phyloP scores from a whole-genome alignment of 1,140 invertebrate genomes.

The Calephelis nemesis region DNA sequence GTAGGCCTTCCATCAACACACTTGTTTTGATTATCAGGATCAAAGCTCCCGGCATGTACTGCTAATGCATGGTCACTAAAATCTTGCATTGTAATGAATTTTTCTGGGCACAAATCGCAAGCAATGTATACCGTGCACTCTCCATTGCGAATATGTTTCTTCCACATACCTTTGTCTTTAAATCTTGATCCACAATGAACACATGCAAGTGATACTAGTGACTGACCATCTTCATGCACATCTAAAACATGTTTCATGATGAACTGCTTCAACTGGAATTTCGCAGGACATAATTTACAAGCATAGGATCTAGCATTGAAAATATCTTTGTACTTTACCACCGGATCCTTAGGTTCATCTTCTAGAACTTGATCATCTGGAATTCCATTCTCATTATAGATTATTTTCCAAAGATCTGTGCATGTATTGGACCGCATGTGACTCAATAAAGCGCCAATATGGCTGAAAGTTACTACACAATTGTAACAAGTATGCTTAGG shows the following conservation, averaged over 20 bases:
- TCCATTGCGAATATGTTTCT: slow-evolving; percentile 75
- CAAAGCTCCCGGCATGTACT: slow-evolving; percentile 66
- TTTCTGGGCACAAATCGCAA: slow-evolving; percentile 75
- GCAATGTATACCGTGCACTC: slow-evolving; percentile 73
- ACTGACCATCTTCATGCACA: slow-evolving; percentile 74
- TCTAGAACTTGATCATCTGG: slow-evolving; percentile 71
- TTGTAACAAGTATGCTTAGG: slow-evolving; percentile 81
- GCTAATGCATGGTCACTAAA: slow-evolving; percentile 76
- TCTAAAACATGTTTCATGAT: slow-evolving; percentile 77
- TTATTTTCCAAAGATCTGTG: slow-evolving; percentile 75
- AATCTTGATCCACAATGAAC: slow-evolving; percentile 71
- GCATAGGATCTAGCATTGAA: slow-evolving; percentile 75
- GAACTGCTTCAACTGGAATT: slow-evolving; percentile 76
- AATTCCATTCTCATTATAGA: slow-evolving; percentile 74
- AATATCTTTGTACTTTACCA: slow-evolving; percentile 75
- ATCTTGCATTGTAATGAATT: slow-evolving; percentile 72
- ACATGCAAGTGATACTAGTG: slow-evolving; percentile 59
- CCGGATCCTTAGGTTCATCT: slow-evolving; percentile 57
- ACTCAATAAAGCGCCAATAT: slow-evolving; percentile 74
- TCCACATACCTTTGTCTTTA: slow-evolving; percentile 68
- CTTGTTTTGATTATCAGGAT: slow-evolving; percentile 65
- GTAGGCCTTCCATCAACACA: slow-evolving; percentile 71
- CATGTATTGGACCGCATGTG: slow-evolving; percentile 76
- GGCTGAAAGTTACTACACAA: slow-evolving; percentile 79
- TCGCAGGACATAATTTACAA: slow-evolving; percentile 74